Evolutionary conservation across 2,797 vertebrate species (phyloP).

Genomic region (Synaphobranchus kaupii): DNA sequence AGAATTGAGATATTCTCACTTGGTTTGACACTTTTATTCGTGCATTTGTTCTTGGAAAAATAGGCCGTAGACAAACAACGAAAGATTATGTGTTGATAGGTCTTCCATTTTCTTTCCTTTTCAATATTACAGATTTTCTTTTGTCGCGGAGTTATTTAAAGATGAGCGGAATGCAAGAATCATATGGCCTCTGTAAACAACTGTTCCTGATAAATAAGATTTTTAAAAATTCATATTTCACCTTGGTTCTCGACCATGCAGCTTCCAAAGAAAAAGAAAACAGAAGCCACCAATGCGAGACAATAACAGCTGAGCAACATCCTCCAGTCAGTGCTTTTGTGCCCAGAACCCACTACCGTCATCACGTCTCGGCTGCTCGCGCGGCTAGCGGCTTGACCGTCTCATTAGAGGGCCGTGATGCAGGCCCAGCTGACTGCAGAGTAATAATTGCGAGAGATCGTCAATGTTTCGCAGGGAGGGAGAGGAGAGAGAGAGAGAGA

Average conservation of each 20-base stretch:
- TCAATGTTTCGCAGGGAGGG: conserved; percentile 74
- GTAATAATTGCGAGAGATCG: conserved; percentile 74
- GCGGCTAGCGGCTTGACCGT: conserved; percentile 30
- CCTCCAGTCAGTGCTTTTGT: not conserved
- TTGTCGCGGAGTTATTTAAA: not conserved
- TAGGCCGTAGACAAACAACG: not conserved
- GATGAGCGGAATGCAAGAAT: not conserved
- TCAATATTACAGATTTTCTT: not conserved
- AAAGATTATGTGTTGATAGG: not conserved
- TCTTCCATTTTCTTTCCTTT: not conserved
- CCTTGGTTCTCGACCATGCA: too few species aligned
- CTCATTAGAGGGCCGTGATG: conserved; percentile 73
- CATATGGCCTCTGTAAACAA: too few species aligned
- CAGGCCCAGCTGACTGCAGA: conserved; percentile 65
- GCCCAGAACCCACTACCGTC: not conserved
- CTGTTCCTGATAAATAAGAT: too few species aligned
- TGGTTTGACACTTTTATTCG: not conserved
- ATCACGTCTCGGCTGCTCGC: not conserved
- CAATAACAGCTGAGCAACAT: not conserved
- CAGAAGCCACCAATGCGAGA: not conserved
- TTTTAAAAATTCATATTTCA: not conserved
- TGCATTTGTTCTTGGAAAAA: too few species aligned
- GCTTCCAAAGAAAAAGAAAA: not conserved
- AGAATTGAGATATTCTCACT: not conserved
- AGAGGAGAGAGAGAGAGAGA: conserved; percentile 39